A percentile compares a stretch with the other conserved stretches of the same genome.
Evolutionary conservation across 2,113 vertebrate species (phyloP).

Genomic region (Bubo bubo): DNA sequence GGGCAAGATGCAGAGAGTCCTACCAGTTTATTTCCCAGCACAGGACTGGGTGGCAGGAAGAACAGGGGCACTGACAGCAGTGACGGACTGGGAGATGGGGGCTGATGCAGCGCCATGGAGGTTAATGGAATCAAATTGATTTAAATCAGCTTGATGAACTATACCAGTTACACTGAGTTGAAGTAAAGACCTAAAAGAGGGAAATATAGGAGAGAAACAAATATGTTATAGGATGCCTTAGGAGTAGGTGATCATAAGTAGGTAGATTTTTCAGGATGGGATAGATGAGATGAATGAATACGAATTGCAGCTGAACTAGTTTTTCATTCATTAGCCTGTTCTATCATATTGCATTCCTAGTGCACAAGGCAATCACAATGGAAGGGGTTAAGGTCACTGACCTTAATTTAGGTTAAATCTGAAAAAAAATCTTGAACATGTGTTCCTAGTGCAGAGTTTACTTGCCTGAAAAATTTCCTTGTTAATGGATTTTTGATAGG

Average conservation of each 20-base stretch:
- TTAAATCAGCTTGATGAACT: neutral
- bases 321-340: slow-evolving; percentile 40
- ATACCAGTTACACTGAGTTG: neutral
- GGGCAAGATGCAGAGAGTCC: neutral
- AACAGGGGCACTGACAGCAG: neutral
- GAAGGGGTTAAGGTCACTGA: slow-evolving; percentile 38
- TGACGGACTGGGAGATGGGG: neutral
- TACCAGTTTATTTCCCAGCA: neutral
- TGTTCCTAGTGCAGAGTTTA: slow-evolving; percentile 27
- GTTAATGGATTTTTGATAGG: neutral
- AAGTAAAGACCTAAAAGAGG: neutral
- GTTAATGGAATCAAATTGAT: neutral
- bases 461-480: slow-evolving; percentile 7
- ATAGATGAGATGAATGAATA: neutral
- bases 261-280: neutral
- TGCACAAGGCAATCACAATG: slow-evolving; percentile 28
- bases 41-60: neutral
- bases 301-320: neutral
- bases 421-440: slow-evolving; percentile 10
- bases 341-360: neutral
- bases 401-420: slow-evolving; percentile 42
- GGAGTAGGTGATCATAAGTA: neutral
- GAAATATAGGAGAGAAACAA: neutral
- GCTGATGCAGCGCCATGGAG: neutral
- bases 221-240: neutral